A percentile compares a stretch with the other conserved stretches of the same genome.
Evolutionary conservation across 1,140 invertebrate species (phyloP).

Genomic region (Aricia agestis): DNA sequence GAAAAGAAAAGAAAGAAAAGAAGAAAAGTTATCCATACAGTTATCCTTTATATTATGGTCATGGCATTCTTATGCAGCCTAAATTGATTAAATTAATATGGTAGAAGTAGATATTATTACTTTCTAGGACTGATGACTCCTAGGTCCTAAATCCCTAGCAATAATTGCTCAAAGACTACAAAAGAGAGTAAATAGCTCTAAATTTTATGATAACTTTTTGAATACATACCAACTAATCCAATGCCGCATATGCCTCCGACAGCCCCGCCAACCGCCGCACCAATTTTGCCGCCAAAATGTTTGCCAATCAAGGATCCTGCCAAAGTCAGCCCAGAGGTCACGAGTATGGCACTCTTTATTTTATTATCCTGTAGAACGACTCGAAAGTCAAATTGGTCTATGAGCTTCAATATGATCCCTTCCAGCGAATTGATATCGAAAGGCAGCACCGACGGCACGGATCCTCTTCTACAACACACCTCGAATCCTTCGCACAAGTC

Average conservation of each 20-base stretch:
- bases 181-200: too few species aligned
- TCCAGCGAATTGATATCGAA: conserved; percentile 52
- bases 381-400: conserved; percentile 57
- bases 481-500: conserved; percentile 23
- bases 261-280: conserved; percentile 55
- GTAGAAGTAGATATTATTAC: too few species aligned
- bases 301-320: conserved; percentile 56
- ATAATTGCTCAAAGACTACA: too few species aligned
- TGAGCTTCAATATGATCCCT: conserved; percentile 52
- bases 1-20: too few species aligned
- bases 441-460: conserved; percentile 36
- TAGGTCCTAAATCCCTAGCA: too few species aligned
- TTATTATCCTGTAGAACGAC: conserved; percentile 45
- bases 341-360: conserved; percentile 40
- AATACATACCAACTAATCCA: conserved; percentile 50
- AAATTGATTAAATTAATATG: too few species aligned
- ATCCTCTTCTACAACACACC: conserved; percentile 31
- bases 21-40: too few species aligned
- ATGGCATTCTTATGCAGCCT: too few species aligned
- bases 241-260: conserved; percentile 59
- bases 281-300: conserved; percentile 56
- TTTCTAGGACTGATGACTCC: too few species aligned
- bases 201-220: background rate
- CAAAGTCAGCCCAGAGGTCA: conserved; percentile 54
- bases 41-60: too few species aligned